Conservation (phyloP, 2,888 invertebrate species). For the Ichneumon xanthorius region DNA sequence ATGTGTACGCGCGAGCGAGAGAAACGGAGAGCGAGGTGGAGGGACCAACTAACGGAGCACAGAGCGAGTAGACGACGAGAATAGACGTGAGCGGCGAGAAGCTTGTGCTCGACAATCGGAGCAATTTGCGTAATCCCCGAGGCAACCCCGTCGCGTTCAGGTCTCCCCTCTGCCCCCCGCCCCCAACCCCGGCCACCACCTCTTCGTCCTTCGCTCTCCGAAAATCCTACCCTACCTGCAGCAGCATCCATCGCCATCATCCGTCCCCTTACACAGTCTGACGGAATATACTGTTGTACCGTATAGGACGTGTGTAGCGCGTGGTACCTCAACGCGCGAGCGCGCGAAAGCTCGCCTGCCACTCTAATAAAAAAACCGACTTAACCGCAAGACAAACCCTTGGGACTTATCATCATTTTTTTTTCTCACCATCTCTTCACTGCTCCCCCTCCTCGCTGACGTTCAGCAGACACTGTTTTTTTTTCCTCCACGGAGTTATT, state of each 20-base stretch:
- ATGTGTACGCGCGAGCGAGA: constrained; percentile 8
- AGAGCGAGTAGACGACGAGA: constrained; percentile 61
- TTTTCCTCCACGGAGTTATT: constrained; percentile 26
- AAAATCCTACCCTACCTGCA: constrained; percentile 62
- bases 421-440: constrained; percentile 36
- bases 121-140: constrained; percentile 76
- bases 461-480: constrained; percentile 30
- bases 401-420: constrained; percentile 58
- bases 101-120: constrained; percentile 69
- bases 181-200: constrained; percentile 30
- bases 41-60: constrained; percentile 36
- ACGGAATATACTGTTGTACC: constrained; percentile 41
- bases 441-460: constrained; percentile 5
- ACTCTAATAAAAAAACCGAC: constrained; percentile 63
- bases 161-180: constrained; percentile 36
- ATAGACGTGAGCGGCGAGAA: constrained; percentile 63
- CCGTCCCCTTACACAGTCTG: constrained; percentile 58
- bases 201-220: constrained; percentile 59
- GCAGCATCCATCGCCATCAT: constrained; percentile 67
- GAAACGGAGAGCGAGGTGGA: not conserved
- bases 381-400: constrained; percentile 65
- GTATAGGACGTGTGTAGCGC: constrained; percentile 13
- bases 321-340: not conserved
- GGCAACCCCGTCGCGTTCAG: constrained; percentile 65
- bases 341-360: constrained; percentile 37